phyloP scores from a whole-genome alignment of 2,113 vertebrate genomes.

The Leptodactylus fuscus region DNA sequence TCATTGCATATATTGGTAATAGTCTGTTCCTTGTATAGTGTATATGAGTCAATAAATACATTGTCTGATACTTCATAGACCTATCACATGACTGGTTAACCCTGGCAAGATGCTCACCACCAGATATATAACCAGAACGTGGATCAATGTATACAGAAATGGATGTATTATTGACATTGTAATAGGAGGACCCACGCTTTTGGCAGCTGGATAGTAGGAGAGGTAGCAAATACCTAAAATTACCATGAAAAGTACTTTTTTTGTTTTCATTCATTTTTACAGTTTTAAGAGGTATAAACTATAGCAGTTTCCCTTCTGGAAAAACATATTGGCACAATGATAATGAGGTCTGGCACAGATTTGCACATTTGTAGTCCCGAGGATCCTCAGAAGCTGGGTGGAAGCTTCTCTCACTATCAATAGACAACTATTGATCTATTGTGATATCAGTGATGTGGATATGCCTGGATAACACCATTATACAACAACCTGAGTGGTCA shows the following conservation, averaged over 20 bases:
- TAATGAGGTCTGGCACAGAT: background rate
- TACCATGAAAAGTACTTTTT: background rate
- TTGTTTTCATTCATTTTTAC: background rate
- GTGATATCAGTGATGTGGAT: too few species aligned
- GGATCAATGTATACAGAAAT: background rate
- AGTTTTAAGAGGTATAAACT: background rate
- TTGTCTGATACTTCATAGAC: background rate
- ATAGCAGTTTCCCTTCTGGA: background rate
- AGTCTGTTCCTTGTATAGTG: background rate
- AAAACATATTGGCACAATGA: slow-evolving; percentile 6
- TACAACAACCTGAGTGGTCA: background rate
- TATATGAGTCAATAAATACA: background rate
- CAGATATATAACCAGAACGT: background rate
- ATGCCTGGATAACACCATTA: background rate
- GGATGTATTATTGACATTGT: background rate
- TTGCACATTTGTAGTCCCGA: too few species aligned
- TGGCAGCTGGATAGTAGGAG: background rate
- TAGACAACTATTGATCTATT: too few species aligned
- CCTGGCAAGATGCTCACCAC: background rate
- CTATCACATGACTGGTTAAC: background rate
- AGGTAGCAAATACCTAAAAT: background rate
- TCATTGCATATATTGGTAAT: background rate
- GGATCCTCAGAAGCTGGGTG: too few species aligned
- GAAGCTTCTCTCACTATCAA: too few species aligned
- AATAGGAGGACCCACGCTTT: background rate